Evolutionary conservation across 2,797 vertebrate species (phyloP).

Genomic region (Tenualosa thibaudeaui): DNA sequence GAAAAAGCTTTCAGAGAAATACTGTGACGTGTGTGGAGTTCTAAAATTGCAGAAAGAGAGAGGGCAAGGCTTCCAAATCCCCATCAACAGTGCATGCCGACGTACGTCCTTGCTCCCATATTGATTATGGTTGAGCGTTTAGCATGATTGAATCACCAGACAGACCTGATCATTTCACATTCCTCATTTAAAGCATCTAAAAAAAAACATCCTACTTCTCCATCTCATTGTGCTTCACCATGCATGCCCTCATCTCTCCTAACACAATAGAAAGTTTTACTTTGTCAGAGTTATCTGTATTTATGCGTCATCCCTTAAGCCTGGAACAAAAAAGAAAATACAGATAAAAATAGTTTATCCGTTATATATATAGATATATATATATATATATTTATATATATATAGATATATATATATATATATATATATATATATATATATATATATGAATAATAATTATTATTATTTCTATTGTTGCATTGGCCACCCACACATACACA

Average conservation of each 20-base stretch:
- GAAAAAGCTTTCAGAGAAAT: constrained; percentile 3
- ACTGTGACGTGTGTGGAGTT: constrained; percentile 19
- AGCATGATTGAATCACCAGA: constrained; percentile 22
- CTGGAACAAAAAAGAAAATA: not conserved
- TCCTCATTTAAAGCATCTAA: not conserved
- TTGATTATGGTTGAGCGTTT: constrained; percentile 23
- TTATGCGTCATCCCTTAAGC: not conserved
- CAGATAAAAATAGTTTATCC: not conserved
- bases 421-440: not conserved
- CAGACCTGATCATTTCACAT: not conserved
- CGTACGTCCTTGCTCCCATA: constrained; percentile 34
- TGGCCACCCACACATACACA: not conserved
- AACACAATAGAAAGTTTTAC: not conserved
- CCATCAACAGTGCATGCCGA: constrained; percentile 55
- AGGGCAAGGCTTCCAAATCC: not conserved
- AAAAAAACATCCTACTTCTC: not conserved
- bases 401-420: not conserved
- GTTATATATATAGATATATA: too few species aligned
- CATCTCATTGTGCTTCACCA: not conserved
- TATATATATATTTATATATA: not conserved
- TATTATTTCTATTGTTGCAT: not conserved
- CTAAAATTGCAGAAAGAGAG: not conserved
- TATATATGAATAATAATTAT: not conserved
- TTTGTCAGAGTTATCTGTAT: not conserved
- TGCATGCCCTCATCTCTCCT: not conserved